A percentile compares a stretch with the other conserved stretches of the same genome.
Evolutionary conservation across 2,113 vertebrate genomes (phyloP).

Genomic region (Megaleporinus macrocephalus): DNA sequence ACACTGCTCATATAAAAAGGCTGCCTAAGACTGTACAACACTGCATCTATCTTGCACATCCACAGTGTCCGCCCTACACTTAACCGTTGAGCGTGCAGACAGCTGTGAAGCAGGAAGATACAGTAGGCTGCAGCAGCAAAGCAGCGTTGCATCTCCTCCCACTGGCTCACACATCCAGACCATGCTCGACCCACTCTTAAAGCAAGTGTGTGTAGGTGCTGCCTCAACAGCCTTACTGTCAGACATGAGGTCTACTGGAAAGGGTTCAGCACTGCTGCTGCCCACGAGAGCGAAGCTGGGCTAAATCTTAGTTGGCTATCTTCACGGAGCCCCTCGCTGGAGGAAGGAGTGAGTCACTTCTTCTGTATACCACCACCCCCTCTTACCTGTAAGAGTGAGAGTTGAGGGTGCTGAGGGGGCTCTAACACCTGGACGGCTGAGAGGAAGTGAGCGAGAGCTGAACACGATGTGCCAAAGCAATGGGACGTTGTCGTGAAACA

Average conservation of each 20-base stretch:
- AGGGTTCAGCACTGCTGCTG: not conserved
- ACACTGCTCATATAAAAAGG: too few species aligned
- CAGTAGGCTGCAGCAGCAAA: not conserved
- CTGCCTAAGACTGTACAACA: too few species aligned
- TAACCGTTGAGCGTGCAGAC: constrained; percentile 9
- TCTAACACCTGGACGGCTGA: constrained; percentile 29
- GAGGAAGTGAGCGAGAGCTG: not conserved
- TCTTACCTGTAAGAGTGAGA: constrained; percentile 41
- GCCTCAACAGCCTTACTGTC: constrained; percentile 17
- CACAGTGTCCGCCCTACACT: not conserved
- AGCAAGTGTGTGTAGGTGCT: constrained; percentile 21
- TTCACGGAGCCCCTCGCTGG: constrained; percentile 1
- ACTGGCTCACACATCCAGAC: constrained; percentile 33
- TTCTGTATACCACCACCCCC: constrained; percentile 9
- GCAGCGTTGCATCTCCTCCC: constrained; percentile 35
- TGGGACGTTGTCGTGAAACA: not conserved
- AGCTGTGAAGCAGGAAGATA: constrained; percentile 15
- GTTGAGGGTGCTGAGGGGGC: constrained; percentile 5
- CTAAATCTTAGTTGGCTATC: not conserved
- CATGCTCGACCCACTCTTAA: constrained; percentile 2
- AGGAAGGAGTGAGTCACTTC: constrained; percentile 43
- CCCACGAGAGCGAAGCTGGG: constrained; percentile 17
- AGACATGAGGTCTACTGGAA: constrained; percentile 23
- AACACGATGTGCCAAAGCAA: not conserved
- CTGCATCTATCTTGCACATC: too few species aligned